Percentiles rank a stretch among this genome's conserved stretches.
Conservation (phyloP, 1,140 invertebrate genomes). For the Panonychus citri region DNA sequence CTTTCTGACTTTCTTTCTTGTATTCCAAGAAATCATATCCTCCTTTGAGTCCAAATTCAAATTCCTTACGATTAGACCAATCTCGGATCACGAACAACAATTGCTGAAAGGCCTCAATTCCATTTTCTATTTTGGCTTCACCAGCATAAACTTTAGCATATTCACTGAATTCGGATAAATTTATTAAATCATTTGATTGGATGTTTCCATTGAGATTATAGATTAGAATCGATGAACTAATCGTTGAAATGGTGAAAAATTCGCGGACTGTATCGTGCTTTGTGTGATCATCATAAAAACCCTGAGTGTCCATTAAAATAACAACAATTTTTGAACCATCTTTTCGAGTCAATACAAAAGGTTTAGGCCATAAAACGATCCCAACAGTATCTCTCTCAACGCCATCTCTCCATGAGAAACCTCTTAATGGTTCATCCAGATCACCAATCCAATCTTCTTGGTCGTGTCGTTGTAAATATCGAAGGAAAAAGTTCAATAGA, state of each 20-base stretch:
- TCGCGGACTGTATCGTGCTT: conserved; percentile 92
- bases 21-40: conserved; percentile 63
- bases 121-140: conserved; percentile 44
- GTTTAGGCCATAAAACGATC: conserved; percentile 82
- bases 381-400: conserved; percentile 84
- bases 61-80: conserved; percentile 97
- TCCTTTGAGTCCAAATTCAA: conserved; percentile 66
- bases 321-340: conserved; percentile 31
- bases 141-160: conserved; percentile 55
- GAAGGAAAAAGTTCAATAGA: conserved; percentile 70
- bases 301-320: conserved; percentile 85
- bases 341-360: conserved; percentile 33
- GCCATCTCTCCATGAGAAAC: conserved; percentile 77
- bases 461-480: conserved; percentile 36
- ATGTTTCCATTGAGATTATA: conserved; percentile 31
- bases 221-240: conserved; percentile 30
- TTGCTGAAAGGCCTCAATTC: conserved; percentile 62
- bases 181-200: conserved; percentile 28
- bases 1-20: conserved; percentile 22
- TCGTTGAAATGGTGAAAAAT: conserved; percentile 53
- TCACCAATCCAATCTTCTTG: conserved; percentile 14
- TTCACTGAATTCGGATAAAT: conserved; percentile 49
- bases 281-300: conserved; percentile 90
- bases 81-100: conserved; percentile 87
- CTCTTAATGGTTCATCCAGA: conserved; percentile 20